Percentiles rank a stretch among this genome's conserved stretches.
Conservation (phyloP, 2,888 invertebrate species). For the Caenorhabditis drosophilae region DNA sequence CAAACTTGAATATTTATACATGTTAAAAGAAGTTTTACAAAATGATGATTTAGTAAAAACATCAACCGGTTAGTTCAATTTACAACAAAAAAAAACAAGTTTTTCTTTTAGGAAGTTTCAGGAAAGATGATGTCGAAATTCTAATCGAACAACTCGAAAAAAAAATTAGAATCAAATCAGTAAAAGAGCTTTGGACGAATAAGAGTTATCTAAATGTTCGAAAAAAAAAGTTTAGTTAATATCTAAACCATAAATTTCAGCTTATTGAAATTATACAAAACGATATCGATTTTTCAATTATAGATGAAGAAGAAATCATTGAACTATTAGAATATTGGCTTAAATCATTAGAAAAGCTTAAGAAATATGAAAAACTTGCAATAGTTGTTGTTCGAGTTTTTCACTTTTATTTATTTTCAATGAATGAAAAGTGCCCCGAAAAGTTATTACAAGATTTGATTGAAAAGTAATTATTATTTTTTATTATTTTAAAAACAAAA, state of each 20-base stretch:
- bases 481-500: not conserved
- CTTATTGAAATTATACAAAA: conserved; percentile 22
- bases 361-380: conserved; percentile 3
- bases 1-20: conserved; percentile 18
- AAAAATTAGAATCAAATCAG: conserved; percentile 19
- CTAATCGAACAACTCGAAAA: conserved; percentile 23
- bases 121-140: conserved; percentile 11
- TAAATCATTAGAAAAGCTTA: conserved; percentile 17
- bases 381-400: conserved; percentile 2
- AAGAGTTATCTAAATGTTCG: too few species aligned
- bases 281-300: conserved; percentile 30
- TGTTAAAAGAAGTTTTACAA: not conserved
- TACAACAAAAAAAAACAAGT: not conserved
- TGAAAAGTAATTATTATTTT: not conserved
- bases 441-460: conserved; percentile 5
- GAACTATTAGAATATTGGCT: conserved; percentile 35
- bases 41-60: conserved; percentile 7
- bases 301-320: conserved; percentile 22
- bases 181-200: conserved; percentile 22
- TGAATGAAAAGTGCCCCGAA: conserved; percentile 3
- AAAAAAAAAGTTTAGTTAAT: not conserved
- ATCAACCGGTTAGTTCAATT: not conserved
- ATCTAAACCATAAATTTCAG: conserved; percentile 2
- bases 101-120: conserved; percentile 11
- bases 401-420: conserved; percentile 21